These are phyloP conservation scores for Archaeoteleia sp. DNA, from an alignment of 2,888 invertebrate genomes.

Conservation along the genomic window DNA sequence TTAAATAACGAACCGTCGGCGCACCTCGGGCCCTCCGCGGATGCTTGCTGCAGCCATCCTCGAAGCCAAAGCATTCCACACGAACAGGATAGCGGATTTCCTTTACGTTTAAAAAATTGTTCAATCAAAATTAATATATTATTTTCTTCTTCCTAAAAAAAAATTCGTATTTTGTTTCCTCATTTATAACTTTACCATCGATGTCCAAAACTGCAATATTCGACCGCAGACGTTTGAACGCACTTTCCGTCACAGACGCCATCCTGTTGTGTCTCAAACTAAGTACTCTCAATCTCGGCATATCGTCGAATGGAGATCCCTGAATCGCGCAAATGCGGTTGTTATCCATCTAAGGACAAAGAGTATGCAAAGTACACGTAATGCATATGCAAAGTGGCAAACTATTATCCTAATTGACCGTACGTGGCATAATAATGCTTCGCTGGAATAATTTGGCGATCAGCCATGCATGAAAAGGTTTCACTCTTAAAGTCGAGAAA, in stretches of 20 bases:
- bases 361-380: constrained; percentile 16
- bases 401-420: constrained; percentile 8
- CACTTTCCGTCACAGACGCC: constrained; percentile 83
- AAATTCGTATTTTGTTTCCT: background rate
- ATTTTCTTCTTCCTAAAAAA: constrained; percentile 7
- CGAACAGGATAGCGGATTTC: constrained; percentile 88
- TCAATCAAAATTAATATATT: constrained; percentile 6
- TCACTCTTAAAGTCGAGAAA: constrained; percentile 67
- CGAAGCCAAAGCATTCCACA: constrained; percentile 90
- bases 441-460: constrained; percentile 38
- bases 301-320: constrained; percentile 87
- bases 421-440: constrained; percentile 19
- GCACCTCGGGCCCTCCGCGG: constrained; percentile 85
- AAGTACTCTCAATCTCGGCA: constrained; percentile 88
- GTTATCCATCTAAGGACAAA: constrained; percentile 80
- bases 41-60: constrained; percentile 87
- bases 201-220: constrained; percentile 90
- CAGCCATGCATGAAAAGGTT: constrained; percentile 61
- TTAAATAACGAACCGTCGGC: constrained; percentile 86
- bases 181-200: constrained; percentile 80
- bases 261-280: constrained; percentile 87
- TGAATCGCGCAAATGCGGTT: constrained; percentile 88
- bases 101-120: constrained; percentile 72
- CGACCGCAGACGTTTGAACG: constrained; percentile 84
- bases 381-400: constrained; percentile 1